Percentiles rank a stretch among this genome's conserved stretches.
phyloP scores from a whole-genome alignment of 2,113 vertebrate species.

The Spermophilus dauricus region DNA sequence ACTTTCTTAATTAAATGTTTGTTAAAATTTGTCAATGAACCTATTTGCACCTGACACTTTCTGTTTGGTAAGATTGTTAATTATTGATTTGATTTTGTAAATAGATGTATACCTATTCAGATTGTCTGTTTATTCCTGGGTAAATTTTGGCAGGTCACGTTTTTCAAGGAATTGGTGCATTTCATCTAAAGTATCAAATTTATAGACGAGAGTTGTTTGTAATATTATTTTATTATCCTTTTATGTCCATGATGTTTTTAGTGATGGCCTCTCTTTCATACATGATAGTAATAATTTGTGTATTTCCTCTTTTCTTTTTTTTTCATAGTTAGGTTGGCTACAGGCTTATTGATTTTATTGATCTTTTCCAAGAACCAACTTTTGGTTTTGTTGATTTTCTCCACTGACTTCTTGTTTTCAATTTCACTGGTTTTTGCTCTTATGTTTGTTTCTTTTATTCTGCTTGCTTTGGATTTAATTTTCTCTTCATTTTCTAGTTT shows the following conservation, averaged over 20 bases:
- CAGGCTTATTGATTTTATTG: not conserved
- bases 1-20: not conserved
- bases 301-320: not conserved
- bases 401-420: conserved; percentile 25
- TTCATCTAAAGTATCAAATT: not conserved
- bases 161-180: not conserved
- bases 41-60: not conserved
- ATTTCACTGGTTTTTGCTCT: not conserved
- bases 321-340: not conserved
- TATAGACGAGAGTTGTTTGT: not conserved
- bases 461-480: conserved; percentile 27
- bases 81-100: not conserved
- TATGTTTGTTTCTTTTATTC: conserved; percentile 2
- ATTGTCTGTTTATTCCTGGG: not conserved
- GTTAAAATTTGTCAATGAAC: not conserved
- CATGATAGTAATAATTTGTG: not conserved
- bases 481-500: not conserved
- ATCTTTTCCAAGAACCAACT: not conserved
- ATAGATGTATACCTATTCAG: not conserved
- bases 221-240: not conserved
- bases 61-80: not conserved
- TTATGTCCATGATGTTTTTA: not conserved
- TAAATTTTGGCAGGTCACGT: not conserved
- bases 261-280: not conserved
- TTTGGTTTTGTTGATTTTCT: conserved; percentile 11